These are phyloP conservation scores for Myiothlypis chrysogaster DNA, from an alignment of 2,797 vertebrate species.

Conservation along the genomic window DNA sequence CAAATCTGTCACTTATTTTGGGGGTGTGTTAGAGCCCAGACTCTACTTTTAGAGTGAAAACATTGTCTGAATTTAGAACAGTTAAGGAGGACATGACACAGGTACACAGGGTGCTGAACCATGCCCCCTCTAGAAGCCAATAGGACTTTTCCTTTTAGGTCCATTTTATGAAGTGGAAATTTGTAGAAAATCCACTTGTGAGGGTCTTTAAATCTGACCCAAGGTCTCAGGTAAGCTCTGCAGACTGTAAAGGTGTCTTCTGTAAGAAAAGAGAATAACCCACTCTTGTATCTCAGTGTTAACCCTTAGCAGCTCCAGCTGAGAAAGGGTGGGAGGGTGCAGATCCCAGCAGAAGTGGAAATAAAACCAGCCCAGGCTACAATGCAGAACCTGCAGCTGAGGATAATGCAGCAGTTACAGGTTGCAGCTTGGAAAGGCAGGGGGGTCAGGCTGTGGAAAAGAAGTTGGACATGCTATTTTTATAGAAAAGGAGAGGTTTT, in stretches of 20 bases:
- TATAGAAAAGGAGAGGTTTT: neutral
- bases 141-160: neutral
- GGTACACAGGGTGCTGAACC: neutral
- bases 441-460: neutral
- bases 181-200: neutral
- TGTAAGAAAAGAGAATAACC: neutral
- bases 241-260: neutral
- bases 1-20: conserved; percentile 37
- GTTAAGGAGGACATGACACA: conserved; percentile 19
- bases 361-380: neutral
- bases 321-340: neutral
- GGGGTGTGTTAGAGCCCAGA: conserved; percentile 7
- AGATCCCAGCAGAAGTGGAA: neutral
- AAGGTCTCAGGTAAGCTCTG: neutral
- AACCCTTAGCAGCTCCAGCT: neutral
- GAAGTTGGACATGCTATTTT: neutral
- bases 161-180: neutral
- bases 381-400: neutral
- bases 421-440: neutral
- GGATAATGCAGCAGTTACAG: neutral
- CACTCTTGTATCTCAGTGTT: neutral
- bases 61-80: conserved; percentile 23
- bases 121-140: neutral
- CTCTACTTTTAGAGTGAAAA: conserved; percentile 30
- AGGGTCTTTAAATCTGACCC: neutral